Base-by-base conservation (phyloP, 2,888 invertebrate genomes). In the Apocheima hispidaria region DNA sequence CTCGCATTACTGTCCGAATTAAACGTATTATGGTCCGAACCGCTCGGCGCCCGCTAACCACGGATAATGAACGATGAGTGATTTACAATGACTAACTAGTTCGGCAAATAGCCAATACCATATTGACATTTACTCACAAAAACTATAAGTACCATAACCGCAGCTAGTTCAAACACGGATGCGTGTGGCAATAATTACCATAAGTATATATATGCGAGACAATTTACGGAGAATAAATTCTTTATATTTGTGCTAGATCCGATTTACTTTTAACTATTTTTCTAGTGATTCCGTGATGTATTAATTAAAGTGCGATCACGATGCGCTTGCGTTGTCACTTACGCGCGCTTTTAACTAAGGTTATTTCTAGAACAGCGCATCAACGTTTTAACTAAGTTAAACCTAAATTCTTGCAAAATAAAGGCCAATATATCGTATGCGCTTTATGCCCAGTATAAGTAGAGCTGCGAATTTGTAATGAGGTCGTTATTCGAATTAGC, bases 11-110 rank as follows among this genome's bases (percentile, higher is more conserved):
- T 90, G 78, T 68, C 56, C 78, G 74, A 61, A 68, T 55, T 56
- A 60, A 60, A 50, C 30, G 61, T 44, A 35, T 44, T 52, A 54
- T 43, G 18, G 51, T 48, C 50, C 74, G 30, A 55, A 44, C 71
- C 84, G 35, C n/a, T 14, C 28, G 30, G 43, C 58, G 80, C 78
- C 85, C 85, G 79, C 82, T 73, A 83, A 83, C 79, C 18, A 35
- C 33, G 51, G 56, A 80, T 87, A 88, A 90, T 88, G 84, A 83
- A 71, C 80, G 84, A 81, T 83, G 84, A 86, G 75, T 82, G 85
- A 87, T 82, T 75, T 63, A 64, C 73, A 72, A 84, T 87, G 84
- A 86, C 84, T 85, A 85, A 86, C 82, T 73, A 68, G 52, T 52
- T 82, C 81, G 82, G 84, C 86, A 86, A 88, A 89, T 70, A 86